Evolutionary conservation across 2,113 vertebrate species (phyloP), one percentile per base, ranked within the genome.

Genomic region (Nesoenas mayeri): DNA sequence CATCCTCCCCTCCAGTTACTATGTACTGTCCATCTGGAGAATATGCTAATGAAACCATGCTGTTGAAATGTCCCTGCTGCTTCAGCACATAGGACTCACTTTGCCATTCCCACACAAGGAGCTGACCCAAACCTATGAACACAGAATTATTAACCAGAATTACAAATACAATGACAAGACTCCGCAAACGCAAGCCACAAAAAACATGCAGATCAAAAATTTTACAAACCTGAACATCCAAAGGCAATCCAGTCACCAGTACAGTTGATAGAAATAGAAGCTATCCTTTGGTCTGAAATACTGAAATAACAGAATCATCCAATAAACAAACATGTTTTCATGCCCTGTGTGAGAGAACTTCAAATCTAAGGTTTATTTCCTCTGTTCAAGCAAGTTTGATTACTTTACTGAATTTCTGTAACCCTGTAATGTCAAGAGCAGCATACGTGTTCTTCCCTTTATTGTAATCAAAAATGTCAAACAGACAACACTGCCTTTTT

Each of bases 21-120:
- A 99, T 97, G 95, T 99, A 98, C 78, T 99, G 99, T 19, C 99
- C 99, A 15, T 99, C 99, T 1, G 99, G 99, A 2, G 99, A 99
- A 93, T 99, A 99, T 0, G 98, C 98, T 97, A 99, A 96, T 0
- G 99, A 95, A 11, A 98, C 99, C 99, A 99, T 99, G 98, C 99
- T 99, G 98, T 99, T 99, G 97, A 99, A 99, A 95, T 99, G 99
- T 6, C 99, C 99, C 94, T 99, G 99, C 96, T 99, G 99, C 96
- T 99, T 99, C 89, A 99, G 98, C 81, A 99, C 98, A 0, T 99
- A 99, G 28, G 99, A 99, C 85, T 99, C 99, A 0, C 99, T 99
- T 97, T 99, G 99, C 99, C 99, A 99, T 81, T 99, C 99, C 99
- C 99, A 99, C 65, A 99, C 99, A 96, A 99, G 97, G 88, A 99